These are phyloP conservation scores for Chelonus insularis DNA, from an alignment of 1,140 invertebrate genomes.

Conservation along the genomic window DNA sequence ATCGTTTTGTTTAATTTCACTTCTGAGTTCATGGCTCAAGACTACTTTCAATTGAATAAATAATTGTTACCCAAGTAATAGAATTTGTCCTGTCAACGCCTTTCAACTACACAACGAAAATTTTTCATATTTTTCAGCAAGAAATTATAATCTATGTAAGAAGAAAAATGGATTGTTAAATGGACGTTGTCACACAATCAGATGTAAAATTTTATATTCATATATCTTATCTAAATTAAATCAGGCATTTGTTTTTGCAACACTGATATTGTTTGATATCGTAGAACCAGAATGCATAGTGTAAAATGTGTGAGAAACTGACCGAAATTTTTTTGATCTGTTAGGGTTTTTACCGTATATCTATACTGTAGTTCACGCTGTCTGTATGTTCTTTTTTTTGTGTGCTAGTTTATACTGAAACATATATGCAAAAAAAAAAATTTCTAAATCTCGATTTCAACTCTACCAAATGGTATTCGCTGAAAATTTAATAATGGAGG, in stretches of 20 bases:
- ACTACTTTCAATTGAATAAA: too few species aligned
- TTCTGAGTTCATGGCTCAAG: too few species aligned
- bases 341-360: not conserved
- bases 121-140: not conserved
- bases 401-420: not conserved
- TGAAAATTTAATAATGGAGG: slow-evolving; percentile 17
- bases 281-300: not conserved
- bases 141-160: not conserved
- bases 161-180: too few species aligned
- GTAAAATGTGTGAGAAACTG: not conserved
- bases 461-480: not conserved
- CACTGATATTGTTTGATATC: not conserved
- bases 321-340: not conserved
- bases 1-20: too few species aligned
- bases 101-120: too few species aligned
- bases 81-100: too few species aligned
- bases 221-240: not conserved
- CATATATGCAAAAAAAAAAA: not conserved
- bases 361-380: not conserved
- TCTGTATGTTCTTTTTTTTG: too few species aligned
- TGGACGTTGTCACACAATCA: slow-evolving; percentile 3
- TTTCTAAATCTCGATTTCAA: slow-evolving; percentile 3
- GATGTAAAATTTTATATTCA: not conserved
- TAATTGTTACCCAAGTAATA: too few species aligned
- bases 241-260: not conserved